Conservation (phyloP, 2,888 invertebrate species). For the Arge pagana region DNA sequence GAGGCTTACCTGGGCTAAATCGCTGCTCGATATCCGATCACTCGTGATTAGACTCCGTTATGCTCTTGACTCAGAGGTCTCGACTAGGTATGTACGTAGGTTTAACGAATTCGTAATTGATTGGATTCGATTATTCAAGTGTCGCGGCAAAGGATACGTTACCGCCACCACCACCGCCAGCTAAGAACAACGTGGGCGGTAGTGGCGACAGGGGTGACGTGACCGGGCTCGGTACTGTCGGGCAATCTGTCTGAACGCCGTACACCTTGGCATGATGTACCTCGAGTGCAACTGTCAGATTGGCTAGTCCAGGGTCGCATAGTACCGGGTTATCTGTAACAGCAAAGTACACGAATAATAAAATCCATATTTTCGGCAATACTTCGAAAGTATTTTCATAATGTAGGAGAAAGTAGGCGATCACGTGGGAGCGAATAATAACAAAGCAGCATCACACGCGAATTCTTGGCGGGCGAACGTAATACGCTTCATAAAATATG, state of each 20-base stretch:
- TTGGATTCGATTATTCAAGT: constrained; percentile 41
- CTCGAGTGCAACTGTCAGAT: constrained; percentile 72
- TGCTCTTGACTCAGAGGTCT: constrained; percentile 13
- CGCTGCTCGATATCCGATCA: too few species aligned
- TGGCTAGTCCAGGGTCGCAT: constrained; percentile 74
- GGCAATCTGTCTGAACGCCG: constrained; percentile 64
- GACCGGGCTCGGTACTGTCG: constrained; percentile 39
- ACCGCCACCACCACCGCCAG: constrained; percentile 48
- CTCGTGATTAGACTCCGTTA: constrained; percentile 9
- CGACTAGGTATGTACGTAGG: constrained; percentile 17
- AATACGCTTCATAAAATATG: constrained; percentile 31
- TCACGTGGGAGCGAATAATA: not conserved
- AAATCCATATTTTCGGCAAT: not conserved
- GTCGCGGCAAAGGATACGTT: constrained; percentile 56
- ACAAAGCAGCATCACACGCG: not conserved
- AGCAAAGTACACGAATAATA: constrained; percentile 1
- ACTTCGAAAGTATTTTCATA: not conserved
- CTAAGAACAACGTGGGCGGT: constrained; percentile 46
- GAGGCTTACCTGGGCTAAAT: too few species aligned
- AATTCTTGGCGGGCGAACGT: too few species aligned
- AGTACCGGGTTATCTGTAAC: constrained; percentile 78
- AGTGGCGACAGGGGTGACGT: constrained; percentile 42
- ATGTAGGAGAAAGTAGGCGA: not conserved
- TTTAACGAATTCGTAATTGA: constrained; percentile 6
- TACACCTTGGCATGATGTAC: constrained; percentile 74